Evolutionary conservation across 53 echinoderm and acorn worm species (phyloP), one percentile per base, ranked within the genome.

Genomic region (Paelopatides confundens): DNA sequence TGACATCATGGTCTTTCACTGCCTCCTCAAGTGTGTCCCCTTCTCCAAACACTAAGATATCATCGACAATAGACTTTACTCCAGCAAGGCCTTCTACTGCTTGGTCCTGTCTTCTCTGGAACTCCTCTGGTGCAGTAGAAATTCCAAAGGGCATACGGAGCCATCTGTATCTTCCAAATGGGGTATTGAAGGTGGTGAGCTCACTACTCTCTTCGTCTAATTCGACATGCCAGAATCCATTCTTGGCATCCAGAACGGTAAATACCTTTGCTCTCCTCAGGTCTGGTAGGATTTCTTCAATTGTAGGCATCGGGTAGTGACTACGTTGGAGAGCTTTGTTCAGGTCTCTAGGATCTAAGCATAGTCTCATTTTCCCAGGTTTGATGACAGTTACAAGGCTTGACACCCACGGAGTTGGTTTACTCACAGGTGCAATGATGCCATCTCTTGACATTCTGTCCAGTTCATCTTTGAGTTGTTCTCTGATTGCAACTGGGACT

Each of bases 161-260:
- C 88, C 81, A 88, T 26, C 82, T 17, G 39, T 66, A 66, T 26
- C 88, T 40, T 8, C 88, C 66, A 67, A 37, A 43, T 47, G 88
- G 67, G 3, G 81, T 88, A 66, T 88, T 88, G 53, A 88, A 88
- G 15, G 88, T 81, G 5, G 87, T 77, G 2, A 87, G 47, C 21
- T 66, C 38, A 17, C 81, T 82, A 64, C 88, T 83, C n/a, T 70
- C 76, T 24, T 74, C 84, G 88, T 87, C 91, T 6, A 87, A 54
- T 34, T 46, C 63, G 88, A 91, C 88, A 65, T 84, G 88, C 88
- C 88, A 88, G 31, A 92, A 92, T 26, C 88, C 87, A 50, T 91
- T 91, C 84, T 91, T 91, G 10, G 87, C 91, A 87, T 91, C 87
- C 27, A 87, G 74, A n/a, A 90, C 90, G 39, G 86, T 78, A 50